phyloP scores from a whole-genome alignment of 2,888 invertebrate species.

The Tryphoninae sp. region DNA sequence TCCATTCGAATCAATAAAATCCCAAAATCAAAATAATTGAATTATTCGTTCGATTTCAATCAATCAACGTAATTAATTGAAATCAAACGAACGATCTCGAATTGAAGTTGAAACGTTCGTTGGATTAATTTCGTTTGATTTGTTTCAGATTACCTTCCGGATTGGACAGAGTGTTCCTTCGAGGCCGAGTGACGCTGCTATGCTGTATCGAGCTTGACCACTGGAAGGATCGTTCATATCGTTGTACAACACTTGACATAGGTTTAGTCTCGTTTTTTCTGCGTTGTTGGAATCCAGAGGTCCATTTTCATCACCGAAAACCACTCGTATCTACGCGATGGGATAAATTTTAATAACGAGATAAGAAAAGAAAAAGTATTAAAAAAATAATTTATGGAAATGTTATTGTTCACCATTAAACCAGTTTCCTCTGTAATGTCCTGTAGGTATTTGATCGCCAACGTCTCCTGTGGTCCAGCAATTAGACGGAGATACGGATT shows the following conservation, averaged over 20 bases:
- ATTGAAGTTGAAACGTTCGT: neutral
- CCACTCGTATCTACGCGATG: slow-evolving; percentile 35
- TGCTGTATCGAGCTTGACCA: slow-evolving; percentile 29
- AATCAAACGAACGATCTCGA: too few species aligned
- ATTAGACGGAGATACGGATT: slow-evolving; percentile 31
- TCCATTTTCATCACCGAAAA: slow-evolving; percentile 28
- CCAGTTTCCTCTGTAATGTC: slow-evolving; percentile 29
- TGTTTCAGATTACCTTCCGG: slow-evolving; percentile 36
- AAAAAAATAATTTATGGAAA: neutral
- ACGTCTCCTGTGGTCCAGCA: neutral
- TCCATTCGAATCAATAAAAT: too few species aligned
- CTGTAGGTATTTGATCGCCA: slow-evolving; percentile 38
- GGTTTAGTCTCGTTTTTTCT: slow-evolving; percentile 23
- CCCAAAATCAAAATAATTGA: too few species aligned
- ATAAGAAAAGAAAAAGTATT: neutral
- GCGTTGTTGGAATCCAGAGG: slow-evolving; percentile 10
- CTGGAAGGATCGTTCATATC: slow-evolving; percentile 36
- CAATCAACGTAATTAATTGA: too few species aligned
- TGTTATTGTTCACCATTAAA: slow-evolving; percentile 45
- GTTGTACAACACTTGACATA: slow-evolving; percentile 58
- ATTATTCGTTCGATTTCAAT: too few species aligned
- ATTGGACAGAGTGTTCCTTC: slow-evolving; percentile 56
- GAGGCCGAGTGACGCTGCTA: slow-evolving; percentile 55
- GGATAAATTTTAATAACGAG: neutral
- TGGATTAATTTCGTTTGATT: neutral